These are phyloP conservation scores for Drosophila repleta DNA, from an alignment of 1,140 invertebrate species.

Conservation along the genomic window DNA sequence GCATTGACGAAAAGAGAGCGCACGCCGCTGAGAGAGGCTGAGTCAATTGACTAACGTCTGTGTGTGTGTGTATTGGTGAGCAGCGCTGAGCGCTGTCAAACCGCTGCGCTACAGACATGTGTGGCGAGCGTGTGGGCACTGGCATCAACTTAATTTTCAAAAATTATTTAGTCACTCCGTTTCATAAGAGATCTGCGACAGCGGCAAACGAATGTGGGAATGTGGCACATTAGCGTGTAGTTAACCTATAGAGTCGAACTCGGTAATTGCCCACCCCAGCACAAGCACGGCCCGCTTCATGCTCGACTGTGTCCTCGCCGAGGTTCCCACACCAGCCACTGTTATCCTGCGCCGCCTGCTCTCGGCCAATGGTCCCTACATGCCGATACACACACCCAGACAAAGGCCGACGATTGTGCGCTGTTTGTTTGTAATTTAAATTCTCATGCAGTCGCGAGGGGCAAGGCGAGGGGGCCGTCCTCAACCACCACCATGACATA, in stretches of 20 bases:
- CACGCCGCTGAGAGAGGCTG: constrained; percentile 8
- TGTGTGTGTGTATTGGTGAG: constrained; percentile 1
- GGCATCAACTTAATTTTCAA: constrained; percentile 29
- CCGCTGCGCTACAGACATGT: constrained; percentile 31
- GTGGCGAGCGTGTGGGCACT: constrained; percentile 34
- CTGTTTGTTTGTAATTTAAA: constrained; percentile 78
- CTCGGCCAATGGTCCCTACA: constrained; percentile 40
- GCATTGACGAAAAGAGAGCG: constrained; percentile 10
- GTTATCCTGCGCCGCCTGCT: constrained; percentile 41
- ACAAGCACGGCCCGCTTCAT: constrained; percentile 60
- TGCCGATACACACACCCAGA: constrained; percentile 57
- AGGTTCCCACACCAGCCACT: constrained; percentile 71
- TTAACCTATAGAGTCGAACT: constrained; percentile 48
- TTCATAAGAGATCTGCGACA: constrained; percentile 8
- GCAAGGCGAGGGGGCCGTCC: constrained; percentile 46
- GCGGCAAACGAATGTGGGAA: constrained; percentile 52
- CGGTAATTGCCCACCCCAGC: constrained; percentile 53
- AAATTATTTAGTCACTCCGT: constrained; percentile 44
- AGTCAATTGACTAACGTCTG: constrained; percentile 8
- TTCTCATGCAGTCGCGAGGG: constrained; percentile 69
- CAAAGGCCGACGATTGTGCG: constrained; percentile 65
- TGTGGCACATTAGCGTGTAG: constrained; percentile 53
- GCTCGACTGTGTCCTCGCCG: constrained; percentile 67
- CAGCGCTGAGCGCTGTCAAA: background rate
- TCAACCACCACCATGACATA: constrained; percentile 41